Conservation (phyloP, 2,113 vertebrate genomes). For the Mesitornis unicolor region DNA sequence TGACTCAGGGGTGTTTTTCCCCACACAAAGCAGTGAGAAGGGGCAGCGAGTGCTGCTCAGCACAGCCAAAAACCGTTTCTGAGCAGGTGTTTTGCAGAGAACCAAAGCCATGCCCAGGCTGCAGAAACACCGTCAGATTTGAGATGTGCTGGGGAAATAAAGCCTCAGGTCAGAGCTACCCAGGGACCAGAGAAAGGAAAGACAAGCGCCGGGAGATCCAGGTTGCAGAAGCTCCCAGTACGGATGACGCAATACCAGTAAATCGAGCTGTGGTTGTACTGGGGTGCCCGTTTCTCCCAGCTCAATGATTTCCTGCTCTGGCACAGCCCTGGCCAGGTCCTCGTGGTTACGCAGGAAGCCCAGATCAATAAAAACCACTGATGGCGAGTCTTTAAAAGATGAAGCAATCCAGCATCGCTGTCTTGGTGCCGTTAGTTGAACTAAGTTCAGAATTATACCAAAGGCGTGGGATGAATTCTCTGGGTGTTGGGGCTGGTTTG, state of each 20-base stretch:
- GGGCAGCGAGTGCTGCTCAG: background rate
- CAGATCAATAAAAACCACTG: background rate
- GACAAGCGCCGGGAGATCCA: background rate
- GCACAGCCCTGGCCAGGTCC: background rate
- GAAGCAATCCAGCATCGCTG: background rate
- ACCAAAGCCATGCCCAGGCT: no score
- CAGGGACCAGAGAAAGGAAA: background rate
- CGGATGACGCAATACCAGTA: fast-evolving
- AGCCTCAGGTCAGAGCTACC: background rate
- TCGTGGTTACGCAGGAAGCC: background rate
- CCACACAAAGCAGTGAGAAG: background rate
- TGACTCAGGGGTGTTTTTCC: background rate
- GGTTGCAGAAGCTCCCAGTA: background rate
- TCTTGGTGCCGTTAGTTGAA: background rate
- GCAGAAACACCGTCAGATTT: no score
- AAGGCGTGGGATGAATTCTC: background rate
- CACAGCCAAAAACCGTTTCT: no score
- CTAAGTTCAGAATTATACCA: background rate
- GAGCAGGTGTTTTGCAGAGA: no score
- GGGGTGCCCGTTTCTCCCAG: background rate
- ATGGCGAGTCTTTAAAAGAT: background rate
- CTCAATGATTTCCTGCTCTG: background rate
- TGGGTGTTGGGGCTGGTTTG: background rate
- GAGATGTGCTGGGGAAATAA: background rate
- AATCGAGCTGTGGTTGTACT: background rate